Evolutionary conservation across 2,113 vertebrate species (phyloP), one percentile per base, ranked within the genome.

Genomic region (Hydropotes inermis): DNA sequence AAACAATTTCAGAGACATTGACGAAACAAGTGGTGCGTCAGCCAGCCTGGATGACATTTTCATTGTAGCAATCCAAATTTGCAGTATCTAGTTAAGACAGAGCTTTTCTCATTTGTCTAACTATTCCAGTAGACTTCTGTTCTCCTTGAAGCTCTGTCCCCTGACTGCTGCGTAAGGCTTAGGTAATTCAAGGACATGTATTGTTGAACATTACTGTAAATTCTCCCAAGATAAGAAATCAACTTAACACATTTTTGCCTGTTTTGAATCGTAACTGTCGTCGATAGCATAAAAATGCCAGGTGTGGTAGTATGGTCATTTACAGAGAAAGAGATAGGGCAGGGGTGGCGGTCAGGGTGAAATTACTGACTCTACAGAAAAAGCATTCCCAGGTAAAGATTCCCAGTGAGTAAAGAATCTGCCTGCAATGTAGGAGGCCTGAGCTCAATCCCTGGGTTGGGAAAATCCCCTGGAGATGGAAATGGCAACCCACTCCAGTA

Each of bases 371-470:
- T n/a, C 45, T 6, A 11, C 25, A 43, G 39, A 50, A 47, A 55
- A 5, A 76, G 2, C 70, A 27, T 43, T 76, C 12, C 39, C 1
- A 6, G 36, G 23, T 43, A 11, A 67, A 67, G 8, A 5, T 2
- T 12, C 23, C 23, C 70, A 43, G 0, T 27, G 67, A 76, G 12
- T 43, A 43, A 76, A 43, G 23, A 70, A 23, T 12, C n/a, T 70
- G n/a, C 10, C n/a, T 70, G 5, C 1, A 70, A 70, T 23, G n/a
- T 39, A n/a, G 67, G 10, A 39, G 19, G n/a, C 5, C 19, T 11
- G n/a, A 70, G 12, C 27, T 76, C 70, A 43, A 3, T 15, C 13
- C 70, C 23, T 43, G 70, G 39, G 70, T 43, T 0, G 0, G 12
- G 39, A 76, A 76, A 25, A 43, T 76, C 21, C 23, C 39, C 39